A percentile compares a stretch with the other conserved stretches of the same genome.
phyloP scores from a whole-genome alignment of 2,888 invertebrate genomes.

The Celastrina argiolus region DNA sequence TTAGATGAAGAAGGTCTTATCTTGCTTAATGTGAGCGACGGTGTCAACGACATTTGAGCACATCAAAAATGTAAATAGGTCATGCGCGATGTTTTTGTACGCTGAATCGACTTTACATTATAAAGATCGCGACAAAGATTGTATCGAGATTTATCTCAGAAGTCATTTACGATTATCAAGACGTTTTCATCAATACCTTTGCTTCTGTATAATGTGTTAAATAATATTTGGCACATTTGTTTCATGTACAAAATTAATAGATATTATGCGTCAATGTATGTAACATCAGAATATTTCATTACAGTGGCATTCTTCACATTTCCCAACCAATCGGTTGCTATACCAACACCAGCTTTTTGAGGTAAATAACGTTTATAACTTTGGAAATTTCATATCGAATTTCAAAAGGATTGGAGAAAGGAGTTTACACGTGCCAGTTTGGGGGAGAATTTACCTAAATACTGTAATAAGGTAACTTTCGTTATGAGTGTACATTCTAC shows the following conservation, averaged over 20 bases:
- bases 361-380: too few relatives aligned
- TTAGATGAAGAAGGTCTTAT: background rate
- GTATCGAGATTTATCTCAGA: background rate
- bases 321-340: too few relatives aligned
- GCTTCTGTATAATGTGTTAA: background rate
- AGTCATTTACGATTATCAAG: background rate
- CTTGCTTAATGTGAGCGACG: background rate
- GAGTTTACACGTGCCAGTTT: background rate
- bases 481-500: background rate
- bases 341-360: too few relatives aligned
- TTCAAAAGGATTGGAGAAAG: too few relatives aligned
- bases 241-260: background rate
- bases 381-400: too few relatives aligned
- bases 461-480: background rate
- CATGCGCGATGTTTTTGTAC: background rate
- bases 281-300: too few relatives aligned
- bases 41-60: background rate
- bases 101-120: background rate
- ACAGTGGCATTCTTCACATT: too few relatives aligned
- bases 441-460: background rate
- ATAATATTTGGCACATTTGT: background rate
- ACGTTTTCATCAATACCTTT: background rate
- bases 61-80: background rate
- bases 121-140: background rate
- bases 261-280: too few relatives aligned